Evolutionary conservation across 2,888 invertebrate species (phyloP).

Genomic region (Ferdinandea cuprea): DNA sequence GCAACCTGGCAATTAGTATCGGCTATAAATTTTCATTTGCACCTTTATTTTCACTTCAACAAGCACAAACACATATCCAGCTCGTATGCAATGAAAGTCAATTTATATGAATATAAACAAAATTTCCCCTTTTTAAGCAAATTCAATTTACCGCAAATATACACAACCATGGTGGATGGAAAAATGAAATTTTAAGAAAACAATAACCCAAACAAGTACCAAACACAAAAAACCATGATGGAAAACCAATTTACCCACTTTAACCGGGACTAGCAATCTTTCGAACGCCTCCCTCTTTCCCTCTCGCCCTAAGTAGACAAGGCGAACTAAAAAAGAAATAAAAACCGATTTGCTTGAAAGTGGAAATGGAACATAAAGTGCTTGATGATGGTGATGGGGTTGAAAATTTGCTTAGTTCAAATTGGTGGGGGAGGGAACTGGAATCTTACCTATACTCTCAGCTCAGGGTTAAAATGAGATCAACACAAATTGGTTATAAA

Average conservation of each 20-base stretch:
- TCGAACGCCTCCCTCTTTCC: slow-evolving; percentile 7
- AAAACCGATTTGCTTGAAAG: slow-evolving; percentile 64
- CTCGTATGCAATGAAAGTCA: slow-evolving; percentile 54
- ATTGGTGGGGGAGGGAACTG: slow-evolving; percentile 41
- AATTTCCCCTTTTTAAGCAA: slow-evolving; percentile 55
- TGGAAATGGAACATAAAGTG: slow-evolving; percentile 26
- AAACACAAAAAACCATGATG: slow-evolving; percentile 26
- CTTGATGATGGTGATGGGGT: slow-evolving; percentile 59
- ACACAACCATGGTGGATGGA: slow-evolving; percentile 23
- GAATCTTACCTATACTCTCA: slow-evolving; percentile 51
- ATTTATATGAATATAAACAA: slow-evolving; percentile 72
- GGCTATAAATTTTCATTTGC: slow-evolving; percentile 62
- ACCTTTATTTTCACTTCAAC: neutral
- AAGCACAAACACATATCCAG: neutral
- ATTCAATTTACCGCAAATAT: slow-evolving; percentile 71
- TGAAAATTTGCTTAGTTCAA: slow-evolving; percentile 70
- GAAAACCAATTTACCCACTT: slow-evolving; percentile 72
- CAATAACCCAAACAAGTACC: slow-evolving; percentile 36
- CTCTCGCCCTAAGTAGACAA: too few relatives aligned
- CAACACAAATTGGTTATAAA: slow-evolving; percentile 69
- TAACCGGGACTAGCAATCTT: slow-evolving; percentile 54
- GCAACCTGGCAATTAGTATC: slow-evolving; percentile 52
- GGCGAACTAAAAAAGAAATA: slow-evolving; percentile 43
- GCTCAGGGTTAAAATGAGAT: slow-evolving; percentile 60
- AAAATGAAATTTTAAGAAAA: slow-evolving; percentile 60